Evolutionary conservation across 2,797 vertebrate genomes (phyloP).

Genomic region (Microcaecilia unicolor): DNA sequence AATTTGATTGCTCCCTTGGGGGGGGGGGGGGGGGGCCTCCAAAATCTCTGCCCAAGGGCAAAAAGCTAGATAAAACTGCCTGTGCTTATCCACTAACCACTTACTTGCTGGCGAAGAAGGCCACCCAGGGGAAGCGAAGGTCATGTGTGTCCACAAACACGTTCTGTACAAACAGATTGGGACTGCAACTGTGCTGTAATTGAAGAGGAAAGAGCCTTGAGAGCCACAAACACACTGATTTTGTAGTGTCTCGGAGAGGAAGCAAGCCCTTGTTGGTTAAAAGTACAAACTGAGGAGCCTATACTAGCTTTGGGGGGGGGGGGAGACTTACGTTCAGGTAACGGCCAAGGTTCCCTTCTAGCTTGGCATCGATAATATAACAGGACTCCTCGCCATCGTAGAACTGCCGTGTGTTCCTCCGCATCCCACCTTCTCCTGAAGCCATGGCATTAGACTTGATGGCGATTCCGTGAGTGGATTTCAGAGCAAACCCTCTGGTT

Average conservation of each 20-base stretch:
- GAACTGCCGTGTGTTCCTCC: constrained; percentile 79
- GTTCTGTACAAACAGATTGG: constrained; percentile 96
- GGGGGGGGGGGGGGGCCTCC: too few species aligned
- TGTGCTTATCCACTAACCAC: too few species aligned
- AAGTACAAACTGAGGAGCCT: too few species aligned
- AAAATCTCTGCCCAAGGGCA: too few species aligned
- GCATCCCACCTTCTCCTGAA: constrained; percentile 49
- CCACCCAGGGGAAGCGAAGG: constrained; percentile 94
- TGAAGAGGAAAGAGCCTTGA: constrained; percentile 2
- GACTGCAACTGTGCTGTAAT: constrained; percentile 91
- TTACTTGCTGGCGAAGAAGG: constrained; percentile 98
- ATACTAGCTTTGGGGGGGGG: too few species aligned
- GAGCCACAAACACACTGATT: not conserved
- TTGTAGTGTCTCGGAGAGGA: not conserved
- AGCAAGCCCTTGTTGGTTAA: too few species aligned
- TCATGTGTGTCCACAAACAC: constrained; percentile 97
- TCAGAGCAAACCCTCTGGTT: constrained; percentile 84
- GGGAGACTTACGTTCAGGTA: constrained; percentile 91
- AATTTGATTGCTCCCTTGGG: too few species aligned
- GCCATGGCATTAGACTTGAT: constrained; percentile 70
- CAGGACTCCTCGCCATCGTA: constrained; percentile 94
- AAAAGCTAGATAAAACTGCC: too few species aligned
- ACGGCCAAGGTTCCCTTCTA: constrained; percentile 91
- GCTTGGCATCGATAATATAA: constrained; percentile 95
- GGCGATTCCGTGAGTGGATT: constrained; percentile 78